phyloP scores from a whole-genome alignment of 1,140 invertebrate species.

The Danaus plexippus region DNA sequence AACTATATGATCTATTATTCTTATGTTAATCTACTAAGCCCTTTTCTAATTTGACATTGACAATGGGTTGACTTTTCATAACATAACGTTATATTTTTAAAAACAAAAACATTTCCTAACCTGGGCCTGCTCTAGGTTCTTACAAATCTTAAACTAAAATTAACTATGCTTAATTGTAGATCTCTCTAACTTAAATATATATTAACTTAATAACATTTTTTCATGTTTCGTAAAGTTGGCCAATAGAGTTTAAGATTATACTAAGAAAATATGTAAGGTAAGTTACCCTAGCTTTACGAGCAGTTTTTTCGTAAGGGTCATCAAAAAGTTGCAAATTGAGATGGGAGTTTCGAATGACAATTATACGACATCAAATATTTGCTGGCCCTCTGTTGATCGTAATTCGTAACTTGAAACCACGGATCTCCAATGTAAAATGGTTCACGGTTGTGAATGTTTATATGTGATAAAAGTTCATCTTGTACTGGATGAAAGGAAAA shows the following conservation, averaged over 20 bases:
- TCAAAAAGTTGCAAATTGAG: constrained; percentile 40
- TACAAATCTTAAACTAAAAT: too few relatives aligned
- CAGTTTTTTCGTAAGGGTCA: constrained; percentile 31
- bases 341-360: constrained; percentile 54
- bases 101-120: too few relatives aligned
- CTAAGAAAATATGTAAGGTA: too few relatives aligned
- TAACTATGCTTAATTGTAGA: constrained; percentile 7
- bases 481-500: constrained; percentile 21
- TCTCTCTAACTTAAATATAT: not conserved
- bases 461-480: constrained; percentile 15
- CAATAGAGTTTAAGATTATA: too few relatives aligned
- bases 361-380: constrained; percentile 64
- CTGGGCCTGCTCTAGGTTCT: too few relatives aligned
- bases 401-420: constrained; percentile 50
- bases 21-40: too few relatives aligned
- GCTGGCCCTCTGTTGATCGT: constrained; percentile 58
- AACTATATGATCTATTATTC: constrained; percentile 1
- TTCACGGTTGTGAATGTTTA: constrained; percentile 4
- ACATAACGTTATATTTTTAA: too few relatives aligned
- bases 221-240: too few relatives aligned
- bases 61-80: too few relatives aligned
- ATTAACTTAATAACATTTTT: not conserved
- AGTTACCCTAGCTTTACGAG: too few relatives aligned
- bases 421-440: constrained; percentile 16
- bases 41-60: too few relatives aligned